phyloP scores from a whole-genome alignment of 2,113 vertebrate species.

The Oreamnos americanus region DNA sequence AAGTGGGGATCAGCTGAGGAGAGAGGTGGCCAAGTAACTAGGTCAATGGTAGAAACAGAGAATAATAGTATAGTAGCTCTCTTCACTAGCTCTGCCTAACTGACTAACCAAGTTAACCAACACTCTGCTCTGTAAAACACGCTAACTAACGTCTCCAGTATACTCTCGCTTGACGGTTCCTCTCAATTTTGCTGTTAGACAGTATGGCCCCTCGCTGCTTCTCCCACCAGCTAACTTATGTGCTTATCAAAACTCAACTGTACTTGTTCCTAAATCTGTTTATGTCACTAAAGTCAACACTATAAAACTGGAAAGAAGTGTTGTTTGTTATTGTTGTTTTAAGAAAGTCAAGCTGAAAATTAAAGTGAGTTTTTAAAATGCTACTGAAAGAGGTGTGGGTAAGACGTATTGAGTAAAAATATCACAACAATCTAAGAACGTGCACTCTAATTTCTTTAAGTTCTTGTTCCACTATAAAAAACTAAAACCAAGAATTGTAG shows the following conservation, averaged over 20 bases:
- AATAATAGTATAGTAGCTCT: neutral
- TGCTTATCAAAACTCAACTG: neutral
- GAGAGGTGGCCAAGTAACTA: neutral
- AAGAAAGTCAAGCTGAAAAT: conserved; percentile 26
- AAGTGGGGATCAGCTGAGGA: neutral
- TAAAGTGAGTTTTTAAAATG: neutral
- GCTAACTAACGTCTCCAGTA: neutral
- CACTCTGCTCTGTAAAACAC: neutral
- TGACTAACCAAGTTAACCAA: neutral
- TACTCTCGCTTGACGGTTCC: neutral
- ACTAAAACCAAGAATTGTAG: conserved; percentile 31
- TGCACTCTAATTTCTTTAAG: conserved; percentile 16
- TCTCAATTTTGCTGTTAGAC: neutral
- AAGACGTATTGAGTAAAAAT: neutral
- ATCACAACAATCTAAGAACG: neutral
- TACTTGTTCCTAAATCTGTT: neutral
- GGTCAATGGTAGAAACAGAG: conserved; percentile 3
- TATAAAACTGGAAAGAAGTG: neutral
- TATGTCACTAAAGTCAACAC: neutral
- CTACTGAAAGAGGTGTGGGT: neutral
- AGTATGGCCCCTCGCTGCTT: neutral
- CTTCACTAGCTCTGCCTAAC: neutral
- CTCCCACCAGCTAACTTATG: neutral
- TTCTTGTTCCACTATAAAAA: conserved; percentile 41
- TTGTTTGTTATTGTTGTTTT: neutral